Evolutionary conservation across 2,113 vertebrate species (phyloP).

Genomic region (Gasterosteus aculeatus): DNA sequence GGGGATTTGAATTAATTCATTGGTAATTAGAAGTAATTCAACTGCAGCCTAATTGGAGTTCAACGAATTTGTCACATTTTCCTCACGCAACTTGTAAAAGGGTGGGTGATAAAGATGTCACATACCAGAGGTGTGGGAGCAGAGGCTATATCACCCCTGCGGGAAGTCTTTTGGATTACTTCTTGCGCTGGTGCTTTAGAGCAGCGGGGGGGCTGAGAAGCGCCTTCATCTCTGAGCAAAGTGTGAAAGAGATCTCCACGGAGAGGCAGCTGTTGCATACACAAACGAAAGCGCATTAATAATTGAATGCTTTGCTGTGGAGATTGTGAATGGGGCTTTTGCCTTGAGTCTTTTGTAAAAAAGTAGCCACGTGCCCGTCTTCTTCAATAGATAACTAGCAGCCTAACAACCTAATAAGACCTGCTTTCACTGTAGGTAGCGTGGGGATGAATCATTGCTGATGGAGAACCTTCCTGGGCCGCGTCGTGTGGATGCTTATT

Average conservation of each 20-base stretch:
- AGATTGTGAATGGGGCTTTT: conserved; percentile 16
- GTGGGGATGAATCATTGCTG: conserved; percentile 54
- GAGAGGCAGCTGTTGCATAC: conserved; percentile 35
- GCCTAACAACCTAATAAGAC: conserved; percentile 32
- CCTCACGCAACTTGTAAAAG: conserved; percentile 31
- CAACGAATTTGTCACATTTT: conserved; percentile 67
- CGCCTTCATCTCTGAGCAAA: conserved; percentile 46
- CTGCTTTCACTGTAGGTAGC: conserved; percentile 37
- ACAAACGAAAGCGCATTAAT: conserved; percentile 51
- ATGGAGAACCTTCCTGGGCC: conserved; percentile 53
- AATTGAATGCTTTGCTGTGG: conserved; percentile 34
- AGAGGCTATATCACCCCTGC: conserved; percentile 36
- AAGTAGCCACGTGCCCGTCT: not conserved
- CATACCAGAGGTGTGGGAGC: conserved; percentile 47
- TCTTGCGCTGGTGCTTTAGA: conserved; percentile 37
- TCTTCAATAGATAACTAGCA: conserved; percentile 54
- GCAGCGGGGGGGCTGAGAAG: conserved; percentile 19
- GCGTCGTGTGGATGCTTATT: conserved; percentile 37
- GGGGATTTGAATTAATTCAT: conserved; percentile 71
- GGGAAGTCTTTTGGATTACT: conserved; percentile 46
- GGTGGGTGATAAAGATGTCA: conserved; percentile 62
- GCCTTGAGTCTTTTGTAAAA: conserved; percentile 32
- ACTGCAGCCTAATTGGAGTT: conserved; percentile 70
- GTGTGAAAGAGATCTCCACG: conserved; percentile 38
- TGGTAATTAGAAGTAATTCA: conserved; percentile 74